phyloP scores from a whole-genome alignment of 2,888 invertebrate genomes.

The Apeira syringaria region DNA sequence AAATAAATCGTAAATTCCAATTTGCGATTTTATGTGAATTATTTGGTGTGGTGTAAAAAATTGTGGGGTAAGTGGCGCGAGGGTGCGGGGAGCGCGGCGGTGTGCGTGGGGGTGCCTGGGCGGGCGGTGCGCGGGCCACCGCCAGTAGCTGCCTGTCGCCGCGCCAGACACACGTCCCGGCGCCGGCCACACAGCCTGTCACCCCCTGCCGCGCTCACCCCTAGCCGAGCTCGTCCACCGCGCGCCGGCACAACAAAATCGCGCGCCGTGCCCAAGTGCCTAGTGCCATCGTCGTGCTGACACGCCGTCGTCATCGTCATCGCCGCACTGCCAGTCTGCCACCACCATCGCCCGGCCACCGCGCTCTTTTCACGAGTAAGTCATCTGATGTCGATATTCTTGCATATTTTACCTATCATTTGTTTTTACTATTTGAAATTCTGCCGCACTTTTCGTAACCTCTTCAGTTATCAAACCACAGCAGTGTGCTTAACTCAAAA shows the following conservation, averaged over 20 bases:
- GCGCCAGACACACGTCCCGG: slow-evolving; percentile 70
- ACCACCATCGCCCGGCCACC: slow-evolving; percentile 16
- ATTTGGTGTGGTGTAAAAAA: slow-evolving; percentile 65
- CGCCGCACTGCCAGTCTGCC: slow-evolving; percentile 25
- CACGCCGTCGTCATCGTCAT: neutral
- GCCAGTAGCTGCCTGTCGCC: slow-evolving; percentile 68
- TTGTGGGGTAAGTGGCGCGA: slow-evolving; percentile 71
- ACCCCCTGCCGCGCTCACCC: slow-evolving; percentile 31
- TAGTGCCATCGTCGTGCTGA: slow-evolving; percentile 53
- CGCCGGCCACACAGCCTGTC: slow-evolving; percentile 30
- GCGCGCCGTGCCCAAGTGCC: slow-evolving; percentile 52
- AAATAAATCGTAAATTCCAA: slow-evolving; percentile 37
- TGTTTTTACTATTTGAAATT: too few species aligned
- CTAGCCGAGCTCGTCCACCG: slow-evolving; percentile 33
- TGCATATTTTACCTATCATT: too few species aligned
- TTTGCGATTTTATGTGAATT: slow-evolving; percentile 40
- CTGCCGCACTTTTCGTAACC: too few species aligned
- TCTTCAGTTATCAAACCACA: too few species aligned
- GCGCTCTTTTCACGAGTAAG: slow-evolving; percentile 46
- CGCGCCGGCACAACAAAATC: slow-evolving; percentile 65
- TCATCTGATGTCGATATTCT: slow-evolving; percentile 28
- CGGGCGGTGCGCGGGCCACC: slow-evolving; percentile 35
- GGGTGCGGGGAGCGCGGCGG: slow-evolving; percentile 45
- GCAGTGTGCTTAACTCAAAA: too few species aligned
- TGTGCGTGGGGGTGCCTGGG: slow-evolving; percentile 8